phyloP scores from a whole-genome alignment of 1,140 invertebrate genomes.

The Ips typographus region DNA sequence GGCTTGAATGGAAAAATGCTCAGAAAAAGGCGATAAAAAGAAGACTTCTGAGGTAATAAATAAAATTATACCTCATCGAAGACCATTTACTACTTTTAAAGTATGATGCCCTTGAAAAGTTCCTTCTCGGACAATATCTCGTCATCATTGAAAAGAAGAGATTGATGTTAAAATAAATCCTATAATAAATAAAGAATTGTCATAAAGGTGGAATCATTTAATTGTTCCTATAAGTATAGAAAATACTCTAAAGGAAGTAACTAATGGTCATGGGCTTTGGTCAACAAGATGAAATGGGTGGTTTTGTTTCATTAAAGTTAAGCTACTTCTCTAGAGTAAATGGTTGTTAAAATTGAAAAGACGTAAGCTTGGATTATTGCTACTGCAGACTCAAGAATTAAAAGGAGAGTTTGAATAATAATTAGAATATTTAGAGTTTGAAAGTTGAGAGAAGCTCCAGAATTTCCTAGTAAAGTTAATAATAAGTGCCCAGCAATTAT shows the following conservation, averaged over 20 bases:
- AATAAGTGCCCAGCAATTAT: conserved; percentile 69
- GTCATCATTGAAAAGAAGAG: conserved; percentile 64
- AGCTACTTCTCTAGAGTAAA: conserved; percentile 52
- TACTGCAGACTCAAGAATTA: conserved; percentile 49
- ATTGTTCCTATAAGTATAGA: conserved; percentile 53
- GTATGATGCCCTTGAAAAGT: conserved; percentile 59
- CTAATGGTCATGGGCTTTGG: conserved; percentile 59
- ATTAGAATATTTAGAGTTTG: conserved; percentile 52
- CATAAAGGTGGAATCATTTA: conserved; percentile 57
- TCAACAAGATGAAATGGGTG: conserved; percentile 59
- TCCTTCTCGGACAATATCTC: conserved; percentile 61
- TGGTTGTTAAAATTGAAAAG: conserved; percentile 49
- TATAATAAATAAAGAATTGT: conserved; percentile 53
- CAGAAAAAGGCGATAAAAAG: conserved; percentile 66
- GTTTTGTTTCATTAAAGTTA: conserved; percentile 52
- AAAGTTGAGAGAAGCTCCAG: conserved; percentile 45
- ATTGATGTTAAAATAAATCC: conserved; percentile 52
- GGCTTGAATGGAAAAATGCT: conserved; percentile 64
- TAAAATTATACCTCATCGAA: conserved; percentile 63
- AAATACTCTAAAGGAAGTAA: conserved; percentile 53
- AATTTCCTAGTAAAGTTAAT: conserved; percentile 57
- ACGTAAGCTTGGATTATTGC: conserved; percentile 46
- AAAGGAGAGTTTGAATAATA: conserved; percentile 55
- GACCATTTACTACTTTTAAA: conserved; percentile 52
- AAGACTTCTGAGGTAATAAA: conserved; percentile 67